A percentile compares a stretch with the other conserved stretches of the same genome.
phyloP scores from a whole-genome alignment of 2,888 invertebrate genomes.

The Rhorus exstirpatorius region DNA sequence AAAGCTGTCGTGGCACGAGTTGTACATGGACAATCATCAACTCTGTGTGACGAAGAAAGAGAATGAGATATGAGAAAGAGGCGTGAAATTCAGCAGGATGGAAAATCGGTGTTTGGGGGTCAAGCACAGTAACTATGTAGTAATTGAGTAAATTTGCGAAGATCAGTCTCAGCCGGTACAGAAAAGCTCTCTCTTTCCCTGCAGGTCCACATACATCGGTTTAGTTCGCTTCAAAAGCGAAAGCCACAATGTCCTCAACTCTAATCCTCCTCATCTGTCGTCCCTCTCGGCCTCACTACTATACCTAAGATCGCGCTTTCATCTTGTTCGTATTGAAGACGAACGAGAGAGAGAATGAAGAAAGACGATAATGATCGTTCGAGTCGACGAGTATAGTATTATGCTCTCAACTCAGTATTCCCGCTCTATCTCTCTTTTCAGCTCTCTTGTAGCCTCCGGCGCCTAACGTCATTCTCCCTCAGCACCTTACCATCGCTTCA shows the following conservation, averaged over 20 bases:
- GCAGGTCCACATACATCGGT: slow-evolving; percentile 24
- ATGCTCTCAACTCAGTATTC: slow-evolving; percentile 61
- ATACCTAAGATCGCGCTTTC: slow-evolving; percentile 16
- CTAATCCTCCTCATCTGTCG: slow-evolving; percentile 31
- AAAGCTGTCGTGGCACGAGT: slow-evolving; percentile 38
- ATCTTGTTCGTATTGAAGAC: slow-evolving; percentile 53
- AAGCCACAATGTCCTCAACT: slow-evolving; percentile 50
- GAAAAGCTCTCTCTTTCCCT: slow-evolving; percentile 2
- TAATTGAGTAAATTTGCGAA: slow-evolving; percentile 69
- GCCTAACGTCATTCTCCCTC: slow-evolving; percentile 16
- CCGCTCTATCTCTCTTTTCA: slow-evolving; percentile 25
- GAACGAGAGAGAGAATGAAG: slow-evolving; percentile 56
- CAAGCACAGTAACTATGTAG: slow-evolving; percentile 63
- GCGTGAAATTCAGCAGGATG: neutral
- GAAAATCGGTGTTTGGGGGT: slow-evolving; percentile 51
- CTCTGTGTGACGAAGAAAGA: neutral
- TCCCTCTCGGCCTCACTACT: slow-evolving; percentile 21
- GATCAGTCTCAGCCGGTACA: slow-evolving; percentile 26
- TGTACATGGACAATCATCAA: neutral
- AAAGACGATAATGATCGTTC: slow-evolving; percentile 59
- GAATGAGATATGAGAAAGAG: slow-evolving; percentile 5
- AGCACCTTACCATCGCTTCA: slow-evolving; percentile 41
- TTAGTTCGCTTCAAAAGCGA: slow-evolving; percentile 31
- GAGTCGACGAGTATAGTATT: slow-evolving; percentile 61
- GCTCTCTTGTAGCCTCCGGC: neutral